phyloP scores from a whole-genome alignment of 2,113 vertebrate genomes.

The Euleptes europaea region DNA sequence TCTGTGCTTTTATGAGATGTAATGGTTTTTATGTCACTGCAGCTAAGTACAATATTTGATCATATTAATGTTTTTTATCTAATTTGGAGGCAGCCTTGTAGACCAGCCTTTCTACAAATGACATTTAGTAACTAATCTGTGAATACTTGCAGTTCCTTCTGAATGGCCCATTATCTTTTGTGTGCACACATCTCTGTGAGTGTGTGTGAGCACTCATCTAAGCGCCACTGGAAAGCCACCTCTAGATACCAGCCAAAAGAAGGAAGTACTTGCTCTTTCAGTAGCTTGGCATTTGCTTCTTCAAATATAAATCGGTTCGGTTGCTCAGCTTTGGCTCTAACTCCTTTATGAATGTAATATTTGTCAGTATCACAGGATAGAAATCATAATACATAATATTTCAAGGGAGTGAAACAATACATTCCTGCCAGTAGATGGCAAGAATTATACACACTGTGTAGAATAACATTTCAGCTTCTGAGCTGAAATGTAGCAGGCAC shows the following conservation, averaged over 20 bases:
- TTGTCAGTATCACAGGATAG: background rate
- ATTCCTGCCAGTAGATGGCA: constrained; percentile 58
- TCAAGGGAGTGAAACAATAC: background rate
- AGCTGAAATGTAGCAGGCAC: background rate
- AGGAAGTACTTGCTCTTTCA: background rate
- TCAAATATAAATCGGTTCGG: background rate
- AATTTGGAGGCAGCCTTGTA: background rate
- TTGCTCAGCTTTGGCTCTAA: background rate
- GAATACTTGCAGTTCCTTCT: background rate
- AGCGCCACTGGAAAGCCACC: background rate
- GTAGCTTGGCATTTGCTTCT: background rate
- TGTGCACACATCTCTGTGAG: background rate
- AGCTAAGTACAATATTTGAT: background rate
- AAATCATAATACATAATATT: background rate
- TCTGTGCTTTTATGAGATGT: constrained; percentile 5
- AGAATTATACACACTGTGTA: background rate
- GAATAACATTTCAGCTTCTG: background rate
- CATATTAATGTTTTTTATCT: background rate
- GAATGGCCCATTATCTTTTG: background rate
- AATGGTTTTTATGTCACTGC: background rate
- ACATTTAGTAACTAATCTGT: background rate
- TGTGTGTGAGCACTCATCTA: background rate
- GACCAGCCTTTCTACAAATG: background rate
- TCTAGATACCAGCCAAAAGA: background rate
- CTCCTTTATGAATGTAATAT: background rate